Conservation (phyloP, 2,797 vertebrate species). For the Emys orbicularis region DNA sequence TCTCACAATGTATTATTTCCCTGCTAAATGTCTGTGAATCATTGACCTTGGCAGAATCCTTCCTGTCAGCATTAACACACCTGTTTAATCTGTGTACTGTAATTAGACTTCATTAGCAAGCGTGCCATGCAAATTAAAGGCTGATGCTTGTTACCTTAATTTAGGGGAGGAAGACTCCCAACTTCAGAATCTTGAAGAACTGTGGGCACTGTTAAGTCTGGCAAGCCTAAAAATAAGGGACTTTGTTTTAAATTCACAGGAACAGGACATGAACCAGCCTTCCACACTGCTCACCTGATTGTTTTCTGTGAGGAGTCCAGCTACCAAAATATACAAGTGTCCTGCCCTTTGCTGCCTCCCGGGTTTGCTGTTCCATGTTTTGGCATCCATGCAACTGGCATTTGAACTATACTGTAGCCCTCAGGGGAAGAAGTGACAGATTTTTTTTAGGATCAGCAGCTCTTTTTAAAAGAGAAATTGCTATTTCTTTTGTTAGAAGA, state of each 20-base stretch:
- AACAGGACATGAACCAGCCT: too few species aligned
- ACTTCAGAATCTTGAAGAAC: not conserved
- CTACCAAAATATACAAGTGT: too few species aligned
- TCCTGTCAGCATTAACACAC: not conserved
- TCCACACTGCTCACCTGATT: not conserved
- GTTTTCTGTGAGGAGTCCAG: not conserved
- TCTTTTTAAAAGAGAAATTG: not conserved
- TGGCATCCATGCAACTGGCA: not conserved
- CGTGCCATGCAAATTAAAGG: not conserved
- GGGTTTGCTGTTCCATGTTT: not conserved
- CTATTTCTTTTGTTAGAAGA: not conserved
- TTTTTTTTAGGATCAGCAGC: not conserved
- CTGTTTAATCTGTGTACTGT: not conserved
- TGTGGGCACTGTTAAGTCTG: not conserved
- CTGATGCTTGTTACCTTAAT: not conserved
- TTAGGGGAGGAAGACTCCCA: not conserved
- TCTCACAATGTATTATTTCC: not conserved
- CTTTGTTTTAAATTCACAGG: not conserved
- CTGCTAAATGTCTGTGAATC: not conserved
- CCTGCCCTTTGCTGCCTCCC: not conserved
- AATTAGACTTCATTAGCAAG: not conserved
- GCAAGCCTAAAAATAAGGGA: not conserved
- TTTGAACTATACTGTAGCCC: not conserved
- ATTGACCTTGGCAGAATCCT: not conserved
- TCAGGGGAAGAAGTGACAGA: not conserved